Base-by-base conservation (phyloP, 2,113 vertebrate genomes). In the Laterallus jamaicensis region DNA sequence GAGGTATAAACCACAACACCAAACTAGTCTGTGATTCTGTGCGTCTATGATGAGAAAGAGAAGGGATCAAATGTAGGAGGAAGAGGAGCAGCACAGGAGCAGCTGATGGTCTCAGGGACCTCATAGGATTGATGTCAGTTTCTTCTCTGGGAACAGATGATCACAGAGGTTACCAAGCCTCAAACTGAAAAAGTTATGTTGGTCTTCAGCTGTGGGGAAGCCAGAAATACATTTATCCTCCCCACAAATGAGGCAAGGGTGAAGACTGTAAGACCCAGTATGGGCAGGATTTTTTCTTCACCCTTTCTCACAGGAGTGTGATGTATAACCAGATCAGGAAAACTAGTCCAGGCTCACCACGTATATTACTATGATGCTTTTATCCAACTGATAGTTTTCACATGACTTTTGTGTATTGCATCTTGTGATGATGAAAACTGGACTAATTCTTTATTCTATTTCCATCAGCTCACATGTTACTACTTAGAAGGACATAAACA, bases 31-130 rank as follows among this genome's bases (percentile, higher is more conserved):
- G 49, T 49, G 21, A 49, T 49, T 22, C 49, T 49, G 21, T 49
- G 49, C 21, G 10, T 49, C 49, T 49, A 49, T 22, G 49, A 24
- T 75, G n/a, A 58, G 26, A 86, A 55, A 32, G 15, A 70, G 49
- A 93, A 74, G 14, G 9, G 15, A 11, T 63, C 62, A 82, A 90
- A 59, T 1, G 3, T 12, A 60, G 16, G 54, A 58, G 31, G 13
- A 16, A 59, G 17, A 15, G 24, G 47, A 37, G 62, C 9, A 82
- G 15, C 0, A 0, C 21, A n/a, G 52, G 52, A 73, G 77, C 17
- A 19, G 22, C 18, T 3, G 16, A 8, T 52, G 35, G 5, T 73
- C 15, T 64, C 0, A 1, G 6, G 35, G 11, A 26, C 21, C 7
- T 68, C 50, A 31, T 15, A 40, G 49, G 2, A 8, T 4, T 73